phyloP scores from a whole-genome alignment of 2,113 vertebrate species.

The Enhydra lutris region DNA sequence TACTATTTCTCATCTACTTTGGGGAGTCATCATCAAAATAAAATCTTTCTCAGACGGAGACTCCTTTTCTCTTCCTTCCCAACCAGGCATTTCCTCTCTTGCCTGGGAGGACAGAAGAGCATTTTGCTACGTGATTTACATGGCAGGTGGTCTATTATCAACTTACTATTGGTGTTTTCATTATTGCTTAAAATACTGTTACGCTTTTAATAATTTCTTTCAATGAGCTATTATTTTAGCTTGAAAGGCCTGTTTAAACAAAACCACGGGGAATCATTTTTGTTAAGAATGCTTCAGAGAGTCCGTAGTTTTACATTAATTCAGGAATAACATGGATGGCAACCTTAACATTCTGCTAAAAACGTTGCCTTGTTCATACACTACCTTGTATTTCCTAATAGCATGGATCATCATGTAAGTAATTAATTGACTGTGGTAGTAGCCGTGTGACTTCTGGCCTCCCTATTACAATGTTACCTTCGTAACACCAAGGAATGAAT shows the following conservation, averaged over 20 bases:
- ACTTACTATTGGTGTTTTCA: background rate
- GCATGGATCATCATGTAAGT: background rate
- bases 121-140: background rate
- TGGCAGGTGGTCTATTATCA: background rate
- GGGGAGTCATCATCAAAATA: background rate
- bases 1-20: background rate
- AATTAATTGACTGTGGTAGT: background rate
- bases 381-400: background rate
- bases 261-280: background rate
- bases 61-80: background rate
- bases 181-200: background rate
- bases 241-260: background rate
- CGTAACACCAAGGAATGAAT: background rate
- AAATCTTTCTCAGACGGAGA: background rate
- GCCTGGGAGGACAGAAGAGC: background rate
- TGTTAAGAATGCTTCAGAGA: background rate
- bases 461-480: background rate
- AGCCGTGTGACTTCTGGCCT: background rate
- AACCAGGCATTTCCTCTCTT: background rate
- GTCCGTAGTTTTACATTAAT: background rate
- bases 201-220: background rate
- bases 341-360: background rate
- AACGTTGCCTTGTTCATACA: background rate
- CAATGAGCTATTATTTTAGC: background rate
- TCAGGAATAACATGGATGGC: background rate